Conservation (phyloP, 2,888 invertebrate species). For the Lithophane semibrunnea region DNA sequence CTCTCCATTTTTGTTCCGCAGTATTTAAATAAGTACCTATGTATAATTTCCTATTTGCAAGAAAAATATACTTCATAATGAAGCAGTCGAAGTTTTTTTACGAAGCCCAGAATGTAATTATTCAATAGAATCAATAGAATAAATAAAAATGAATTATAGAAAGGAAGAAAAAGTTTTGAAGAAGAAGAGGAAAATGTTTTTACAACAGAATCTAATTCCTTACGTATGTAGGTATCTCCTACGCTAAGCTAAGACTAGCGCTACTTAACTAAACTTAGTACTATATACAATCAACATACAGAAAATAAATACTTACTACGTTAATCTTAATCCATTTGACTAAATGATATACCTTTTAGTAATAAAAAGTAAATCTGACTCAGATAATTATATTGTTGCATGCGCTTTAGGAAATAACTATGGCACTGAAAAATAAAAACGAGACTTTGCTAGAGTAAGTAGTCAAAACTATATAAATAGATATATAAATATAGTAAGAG, state of each 20-base stretch:
- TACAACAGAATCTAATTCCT: conserved; percentile 50
- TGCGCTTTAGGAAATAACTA: not conserved
- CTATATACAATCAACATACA: conserved; percentile 54
- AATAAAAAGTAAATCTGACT: not conserved
- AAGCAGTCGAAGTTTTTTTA: not conserved
- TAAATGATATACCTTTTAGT: conserved; percentile 52
- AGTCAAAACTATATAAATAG: not conserved
- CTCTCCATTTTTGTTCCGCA: not conserved
- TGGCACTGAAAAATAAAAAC: not conserved
- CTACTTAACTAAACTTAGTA: conserved; percentile 53
- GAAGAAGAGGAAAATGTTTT: conserved; percentile 11
- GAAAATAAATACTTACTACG: conserved; percentile 40
- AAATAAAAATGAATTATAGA: not conserved
- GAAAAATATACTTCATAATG: not conserved
- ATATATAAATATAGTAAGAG: not conserved
- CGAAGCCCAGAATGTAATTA: not conserved
- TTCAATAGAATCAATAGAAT: not conserved
- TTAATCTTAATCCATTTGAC: conserved; percentile 59
- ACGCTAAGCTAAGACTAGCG: conserved; percentile 63
- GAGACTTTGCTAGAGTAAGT: not conserved
- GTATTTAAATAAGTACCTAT: not conserved
- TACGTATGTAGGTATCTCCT: conserved; percentile 60
- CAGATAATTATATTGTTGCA: not conserved
- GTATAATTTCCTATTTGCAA: not conserved
- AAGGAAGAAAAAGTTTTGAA: not conserved